Base-by-base conservation (phyloP, 2,888 invertebrate species). In the Meliscaeva auricollis region DNA sequence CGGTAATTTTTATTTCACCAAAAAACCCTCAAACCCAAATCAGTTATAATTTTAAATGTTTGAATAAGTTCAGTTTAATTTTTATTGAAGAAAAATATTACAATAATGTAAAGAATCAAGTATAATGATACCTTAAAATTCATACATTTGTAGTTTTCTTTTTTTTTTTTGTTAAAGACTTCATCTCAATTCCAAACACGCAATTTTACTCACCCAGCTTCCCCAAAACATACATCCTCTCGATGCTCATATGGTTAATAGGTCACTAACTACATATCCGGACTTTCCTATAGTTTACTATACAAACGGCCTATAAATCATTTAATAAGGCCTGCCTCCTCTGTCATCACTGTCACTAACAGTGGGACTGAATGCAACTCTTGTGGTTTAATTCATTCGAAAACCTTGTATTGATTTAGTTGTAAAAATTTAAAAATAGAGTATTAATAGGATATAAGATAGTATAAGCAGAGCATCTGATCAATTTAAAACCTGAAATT, bases 231-330 rank as follows among this genome's bases (percentile, higher is more conserved):
- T 44, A 38, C 52, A 54, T 17, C 13, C 41, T 22, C 13, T 7
- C 17, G 0, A 17, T 46, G 30, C 8, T 30, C 50, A 30, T n/a
- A n/a, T 41, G 17, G 56, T 62, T 74, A 83, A 79, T 76, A 73
- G 70, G 70, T 72, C 75, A 79, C 75, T 75, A 66, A 75, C 60
- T 60, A 62, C 77, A 54, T 62, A 48, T 35, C 15, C 13, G 38
- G 46, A 60, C 35, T 35, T 46, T 72, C 66, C 46, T 50, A 44
- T 69, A 72, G 60, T 77, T 73, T 81, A 76, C 80, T 69, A 73
- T 73, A 69, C 76, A 77, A 85, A 80, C 69, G 76, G 76, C 62
- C 73, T 54, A 85, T 81, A 75, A 77, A 69, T 73, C 73, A 76
- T 80, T 80, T 68, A 76, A 76, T 73, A 73, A 72, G 58, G 58